Conservation (phyloP, 2,113 vertebrate species). For the Chunga burmeisteri region DNA sequence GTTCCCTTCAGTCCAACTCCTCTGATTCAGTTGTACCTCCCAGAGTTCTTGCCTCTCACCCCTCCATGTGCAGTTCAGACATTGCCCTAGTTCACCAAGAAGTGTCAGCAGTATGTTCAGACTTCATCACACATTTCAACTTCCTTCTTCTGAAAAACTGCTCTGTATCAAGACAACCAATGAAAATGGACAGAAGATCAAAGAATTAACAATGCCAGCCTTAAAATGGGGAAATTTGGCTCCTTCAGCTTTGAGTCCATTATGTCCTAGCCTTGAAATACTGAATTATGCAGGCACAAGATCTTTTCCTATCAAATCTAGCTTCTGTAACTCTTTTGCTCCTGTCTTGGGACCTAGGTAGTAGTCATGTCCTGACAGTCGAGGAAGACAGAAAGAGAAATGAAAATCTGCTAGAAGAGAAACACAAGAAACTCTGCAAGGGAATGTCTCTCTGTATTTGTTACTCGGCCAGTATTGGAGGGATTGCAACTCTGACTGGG, state of each 20-base stretch:
- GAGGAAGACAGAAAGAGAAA: neutral
- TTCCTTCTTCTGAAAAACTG: neutral
- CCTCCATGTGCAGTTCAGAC: neutral
- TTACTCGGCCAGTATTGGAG: conserved; percentile 92
- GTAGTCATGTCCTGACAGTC: neutral
- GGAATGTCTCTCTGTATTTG: conserved; percentile 88
- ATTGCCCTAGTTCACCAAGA: neutral
- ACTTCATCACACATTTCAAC: neutral
- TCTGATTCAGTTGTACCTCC: neutral
- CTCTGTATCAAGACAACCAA: neutral
- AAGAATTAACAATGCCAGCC: neutral
- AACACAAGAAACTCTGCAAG: conserved; percentile 78
- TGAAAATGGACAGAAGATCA: neutral
- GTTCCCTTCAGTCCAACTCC: neutral
- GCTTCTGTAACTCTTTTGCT: neutral
- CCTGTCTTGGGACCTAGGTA: conserved; percentile 38
- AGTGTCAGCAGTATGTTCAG: neutral
- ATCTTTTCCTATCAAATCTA: neutral
- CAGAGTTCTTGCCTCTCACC: neutral
- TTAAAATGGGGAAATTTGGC: neutral
- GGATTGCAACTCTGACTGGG: conserved; percentile 90
- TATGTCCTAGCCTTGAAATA: neutral
- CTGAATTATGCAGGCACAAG: neutral
- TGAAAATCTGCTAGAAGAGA: neutral
- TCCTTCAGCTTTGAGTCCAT: neutral